Base-by-base conservation (phyloP, 1,140 invertebrate species). In the Drosophila cardini region DNA sequence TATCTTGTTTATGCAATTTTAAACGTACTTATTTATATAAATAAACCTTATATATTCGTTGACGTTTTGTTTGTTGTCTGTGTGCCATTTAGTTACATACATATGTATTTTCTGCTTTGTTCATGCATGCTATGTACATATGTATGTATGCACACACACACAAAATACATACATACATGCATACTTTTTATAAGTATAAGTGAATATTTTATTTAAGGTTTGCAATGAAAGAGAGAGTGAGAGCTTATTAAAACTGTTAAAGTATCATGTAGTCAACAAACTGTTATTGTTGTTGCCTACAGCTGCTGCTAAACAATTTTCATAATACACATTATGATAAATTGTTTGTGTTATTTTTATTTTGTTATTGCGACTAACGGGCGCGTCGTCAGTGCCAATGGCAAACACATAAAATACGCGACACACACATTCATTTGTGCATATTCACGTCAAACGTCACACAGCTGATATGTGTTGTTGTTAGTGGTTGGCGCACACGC, bases 391-490 rank as follows among this genome's bases (percentile, higher is more conserved):
- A 64, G 61, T 75, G 68, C 74, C 69, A 79, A 77, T 69, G 48
- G 63, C 48, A 73, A 72, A 60, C 53, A 72, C 56, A 64, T 36
- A 53, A 38, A 38, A 72, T 45, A 38, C 11, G 4, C 36, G 11
- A 13, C 38, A 40, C 38, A 75, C 61, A 64, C 36, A 42, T 50
- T 10, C 36, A 63, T 18, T 10, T 57, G 16, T 68, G 38, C 70
- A 72, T 68, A 53, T 72, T 72, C 68, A 65, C 52, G 52, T 73
- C 53, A 46, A 58, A 58, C 72, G 68, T 76, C 73, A 72, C 73
- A 70, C 72, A 78, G 76, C 76, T 78, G 76, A 78, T 78, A 75
- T 10, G 52, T 71, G 63, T 60, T 79, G 72, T 75, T 64, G 64
- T 76, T 64, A 75, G 76, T 75, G 67, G 68, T 76, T 78, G 55